Evolutionary conservation across 2,113 vertebrate genomes (phyloP), one percentile per base, ranked within the genome.

Genomic region (Telmatochromis bifrenatus): DNA sequence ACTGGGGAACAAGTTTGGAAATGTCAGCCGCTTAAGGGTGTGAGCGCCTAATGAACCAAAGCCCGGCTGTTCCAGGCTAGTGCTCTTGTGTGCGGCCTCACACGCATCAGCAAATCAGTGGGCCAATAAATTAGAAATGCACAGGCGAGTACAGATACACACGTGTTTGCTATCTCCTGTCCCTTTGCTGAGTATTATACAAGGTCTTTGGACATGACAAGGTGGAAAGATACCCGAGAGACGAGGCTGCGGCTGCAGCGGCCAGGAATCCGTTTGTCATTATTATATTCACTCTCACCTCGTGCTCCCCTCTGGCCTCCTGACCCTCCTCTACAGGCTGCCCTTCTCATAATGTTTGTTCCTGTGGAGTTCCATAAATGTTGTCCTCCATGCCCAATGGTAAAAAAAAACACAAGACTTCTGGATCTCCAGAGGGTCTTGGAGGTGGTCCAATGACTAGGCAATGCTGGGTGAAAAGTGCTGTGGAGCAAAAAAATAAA

Each of bases 11-110:
- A 93, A 89, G 92, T 94, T 95, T 94, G 93, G 88, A 96, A 97
- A 96, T 96, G 96, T 95, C 95, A 96, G 94, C 91, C 87, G 89
- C 94, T 94, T 92, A 92, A 93, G 96, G 95, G 93, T 84, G 85
- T 88, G 92, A 93, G 93, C 88, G 89, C 93, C 95, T 96, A 96
- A 96, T 96, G 96, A 96, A 95, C 93, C 94, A 87, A 65, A 83
- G 89, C 92, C 90, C 15, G 81, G 85, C 88, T 91, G 95, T 95
- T 96, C 93, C 95, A 81, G 91, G 85, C 95, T 60, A 79, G 79
- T 87, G 92, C 95, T 84, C 86, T 3, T 86, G 92, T 91, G 87
- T 83, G 84, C 39, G 26, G 84, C 87, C 89, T 75, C 88, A 62
- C 79, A 88, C 92, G 88, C 92, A 93, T 94, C 94, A 95, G 94